Base-by-base conservation (phyloP, 2,113 vertebrate species). In the Hyaena hyaena region DNA sequence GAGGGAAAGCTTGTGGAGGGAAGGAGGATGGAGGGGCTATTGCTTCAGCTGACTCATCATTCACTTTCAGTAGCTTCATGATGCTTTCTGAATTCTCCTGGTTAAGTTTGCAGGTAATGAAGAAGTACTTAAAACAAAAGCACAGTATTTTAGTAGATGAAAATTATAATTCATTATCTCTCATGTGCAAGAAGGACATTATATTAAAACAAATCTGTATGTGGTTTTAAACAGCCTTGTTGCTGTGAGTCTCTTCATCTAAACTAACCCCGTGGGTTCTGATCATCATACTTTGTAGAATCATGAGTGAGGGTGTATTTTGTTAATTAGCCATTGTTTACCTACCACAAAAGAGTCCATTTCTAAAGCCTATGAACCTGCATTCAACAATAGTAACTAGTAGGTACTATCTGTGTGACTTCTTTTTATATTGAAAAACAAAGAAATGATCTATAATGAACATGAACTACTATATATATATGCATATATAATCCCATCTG, bases 91-190 rank as follows among this genome's bases (percentile, higher is more conserved):
- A 91, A 69, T 35, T 80, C 48, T 71, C 6, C 63, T 53, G 43
- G 68, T 77, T 50, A 61, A 69, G 88, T 76, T 94, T 79, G 53
- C 43, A 66, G 39, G 71, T 76, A 95, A 82, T 96, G 80, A 71
- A 65, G 80, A 88, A 68, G 31, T 48, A 45, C 50, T 84, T 84
- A 94, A 63, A n/a, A 88, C 83, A 69, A 96, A 92, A 83, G 50
- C 16, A 33, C 11, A n/a, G 58, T n/a, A n/a, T 90, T 93, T 84
- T 66, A 95, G 33, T 66, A 90, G 65, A n/a, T 83, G 33, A 63
- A 92, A 80, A 19, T 82, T 23, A 5, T 58, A 10, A 65, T 63
- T 68, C 5, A 6, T 93, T 48, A 28, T 68, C n/a, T 76, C 43
- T 93, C 23, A 26, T 0, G 3, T 33, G 33, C 93, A 93, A 45